Conservation (phyloP, 2,888 invertebrate species). For the Brassicogethes aeneus region DNA sequence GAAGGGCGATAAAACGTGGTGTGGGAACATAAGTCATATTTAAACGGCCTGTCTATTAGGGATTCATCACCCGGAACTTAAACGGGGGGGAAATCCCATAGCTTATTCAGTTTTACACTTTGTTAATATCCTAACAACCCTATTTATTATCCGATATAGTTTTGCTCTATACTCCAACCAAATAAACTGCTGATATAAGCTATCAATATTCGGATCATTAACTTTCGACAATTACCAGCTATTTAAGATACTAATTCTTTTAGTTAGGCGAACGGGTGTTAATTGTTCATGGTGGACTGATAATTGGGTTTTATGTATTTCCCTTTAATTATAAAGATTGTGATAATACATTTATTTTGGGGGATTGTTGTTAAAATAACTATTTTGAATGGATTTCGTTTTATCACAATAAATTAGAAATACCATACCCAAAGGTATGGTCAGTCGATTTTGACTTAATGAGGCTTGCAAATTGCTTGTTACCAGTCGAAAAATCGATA, state of each 20-base stretch:
- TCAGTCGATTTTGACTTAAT: slow-evolving; percentile 30
- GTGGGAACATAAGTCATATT: slow-evolving; percentile 1
- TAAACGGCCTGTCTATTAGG: slow-evolving; percentile 16
- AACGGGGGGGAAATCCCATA: slow-evolving; percentile 15
- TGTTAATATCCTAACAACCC: slow-evolving; percentile 15
- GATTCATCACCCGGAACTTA: slow-evolving; percentile 21
- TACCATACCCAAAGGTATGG: too few relatives aligned
- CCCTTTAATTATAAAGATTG: too few relatives aligned
- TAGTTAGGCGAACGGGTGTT: background rate
- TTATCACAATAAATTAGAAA: too few relatives aligned
- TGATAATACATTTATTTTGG: too few relatives aligned
- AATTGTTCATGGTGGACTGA: background rate
- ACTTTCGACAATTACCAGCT: slow-evolving; percentile 24
- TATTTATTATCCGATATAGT: background rate
- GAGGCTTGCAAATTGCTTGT: slow-evolving; percentile 40
- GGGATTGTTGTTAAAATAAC: too few relatives aligned
- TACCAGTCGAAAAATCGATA: slow-evolving; percentile 30
- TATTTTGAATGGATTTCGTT: too few relatives aligned
- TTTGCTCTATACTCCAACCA: slow-evolving; percentile 6
- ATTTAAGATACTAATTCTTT: slow-evolving; percentile 10
- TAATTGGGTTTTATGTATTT: background rate
- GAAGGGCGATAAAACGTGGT: background rate
- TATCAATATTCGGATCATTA: slow-evolving; percentile 29
- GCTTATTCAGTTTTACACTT: slow-evolving; percentile 21
- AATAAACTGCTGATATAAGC: slow-evolving; percentile 28